phyloP scores from a whole-genome alignment of 2,797 vertebrate genomes.

The Coendou prehensilis region DNA sequence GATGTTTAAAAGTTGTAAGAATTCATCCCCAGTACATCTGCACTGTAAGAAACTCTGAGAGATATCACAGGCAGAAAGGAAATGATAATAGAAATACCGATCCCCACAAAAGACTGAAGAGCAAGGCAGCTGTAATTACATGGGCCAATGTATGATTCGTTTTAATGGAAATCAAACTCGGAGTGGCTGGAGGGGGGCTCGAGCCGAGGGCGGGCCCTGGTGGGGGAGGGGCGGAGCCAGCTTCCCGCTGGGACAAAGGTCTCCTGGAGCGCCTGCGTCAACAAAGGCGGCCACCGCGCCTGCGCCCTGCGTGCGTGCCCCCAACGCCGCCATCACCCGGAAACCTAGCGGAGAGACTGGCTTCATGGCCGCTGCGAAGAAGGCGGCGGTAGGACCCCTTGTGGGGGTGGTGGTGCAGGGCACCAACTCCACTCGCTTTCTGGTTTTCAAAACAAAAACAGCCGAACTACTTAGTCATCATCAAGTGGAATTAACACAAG shows the following conservation, averaged over 20 bases:
- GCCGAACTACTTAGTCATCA: constrained; percentile 96
- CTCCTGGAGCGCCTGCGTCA: background rate
- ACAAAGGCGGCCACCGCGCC: background rate
- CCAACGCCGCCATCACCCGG: background rate
- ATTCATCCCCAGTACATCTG: background rate
- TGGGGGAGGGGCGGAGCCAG: rapidly evolving
- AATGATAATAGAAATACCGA: background rate
- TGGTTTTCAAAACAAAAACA: constrained; percentile 97
- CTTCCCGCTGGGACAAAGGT: rapidly evolving
- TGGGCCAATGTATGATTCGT: background rate
- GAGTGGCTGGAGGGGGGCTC: background rate
- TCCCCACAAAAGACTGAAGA: background rate
- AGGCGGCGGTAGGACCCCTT: constrained; percentile 91
- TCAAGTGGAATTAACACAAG: constrained; percentile 95
- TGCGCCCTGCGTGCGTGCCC: background rate
- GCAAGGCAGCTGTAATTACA: background rate
- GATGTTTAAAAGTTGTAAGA: background rate
- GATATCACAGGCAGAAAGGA: background rate
- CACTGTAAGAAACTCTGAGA: background rate
- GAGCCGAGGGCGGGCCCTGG: rapidly evolving
- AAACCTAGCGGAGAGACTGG: background rate
- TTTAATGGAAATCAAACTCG: background rate
- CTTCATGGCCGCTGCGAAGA: constrained; percentile 92
- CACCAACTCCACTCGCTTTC: constrained; percentile 95
- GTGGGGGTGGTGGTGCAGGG: constrained; percentile 97